Base-by-base conservation (phyloP, 2,113 vertebrate species). In the Oxyruncus cristatus region DNA sequence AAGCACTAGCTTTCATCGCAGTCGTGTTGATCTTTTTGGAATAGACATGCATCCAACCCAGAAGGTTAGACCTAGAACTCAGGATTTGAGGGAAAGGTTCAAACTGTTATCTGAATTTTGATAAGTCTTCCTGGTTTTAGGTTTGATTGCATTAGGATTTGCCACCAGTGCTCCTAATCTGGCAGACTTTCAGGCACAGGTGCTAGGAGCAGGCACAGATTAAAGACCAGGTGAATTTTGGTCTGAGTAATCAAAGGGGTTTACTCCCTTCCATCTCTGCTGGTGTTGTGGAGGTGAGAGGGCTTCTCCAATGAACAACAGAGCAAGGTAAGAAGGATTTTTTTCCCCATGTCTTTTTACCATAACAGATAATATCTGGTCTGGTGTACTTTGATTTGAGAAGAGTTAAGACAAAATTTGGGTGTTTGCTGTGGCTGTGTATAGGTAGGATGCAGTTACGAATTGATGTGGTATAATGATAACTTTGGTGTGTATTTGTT, bases 351-450 rank as follows among this genome's bases (percentile, higher is more conserved):
- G 10, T 30, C 18, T 70, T 83, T 90, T 76, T 93, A 49, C 53
- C 14, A 5, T 44, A 65, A 27, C 5, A 39, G 24, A 20, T 61
- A 17, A 11, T 52, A 11, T 61, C 39, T 90, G 27, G 23, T 50
- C 50, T 49, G 33, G 13, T 50, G 44, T 11, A 5, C 28, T 75
- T 78, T 46, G 55, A 74, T 75, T 37, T 0, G 0, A n/a, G 63
- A 85, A 44, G 24, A 8, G 12, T 53, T 55, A 39, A 86, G 28
- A 37, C 23, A 66, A 88, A 95, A 76, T 35, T 41, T 4, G 5
- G 24, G 30, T 42, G 12, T 68, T 71, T 4, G 1, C 42, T 63
- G 59, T 75, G 65, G 27, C 30, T 0, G 0, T 14, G 14, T 8
- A 8, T 9, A 26, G 44, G 37, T 65, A 32, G 59, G 42, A 27